Evolutionary conservation across 2,797 vertebrate genomes (phyloP), one percentile per base, ranked within the genome.

Genomic region (Gymnoscopelus braueri): DNA sequence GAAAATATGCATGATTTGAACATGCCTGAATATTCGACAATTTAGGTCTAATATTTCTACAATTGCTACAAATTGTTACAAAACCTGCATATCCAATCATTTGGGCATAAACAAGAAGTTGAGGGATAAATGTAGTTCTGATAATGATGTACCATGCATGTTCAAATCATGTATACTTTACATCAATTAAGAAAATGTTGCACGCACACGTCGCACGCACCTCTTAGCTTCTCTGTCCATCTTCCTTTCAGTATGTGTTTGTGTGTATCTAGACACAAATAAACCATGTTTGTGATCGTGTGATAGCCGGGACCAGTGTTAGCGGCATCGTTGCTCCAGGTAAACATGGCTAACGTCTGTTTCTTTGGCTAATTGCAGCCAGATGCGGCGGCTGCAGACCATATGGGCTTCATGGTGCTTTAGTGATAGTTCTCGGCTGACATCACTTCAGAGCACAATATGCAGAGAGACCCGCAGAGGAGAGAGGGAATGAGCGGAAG

Each of bases 391-490:
- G 71, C 87, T 90, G 87, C 72, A 53, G 72, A 87, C 83, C 92
- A 93, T 89, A 93, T 92, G 92, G 82, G 81, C 74, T 9, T 2
- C 6, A 81, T 12, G 63, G 84, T 75, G 88, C 80, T 79, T 9
- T 88, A 85, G 83, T 87, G 91, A 92, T 89, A 90, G 84, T 86
- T 91, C 80, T 88, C 90, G 88, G 88, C 90, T 93, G 92, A 92
- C 90, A 91, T 93, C 92, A 92, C 82, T 65, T 83, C 74, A 71
- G 80, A 85, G 82, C 80, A 71, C 74, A 60, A 23, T 8, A 10
- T 74, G 73, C 74, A 83, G 71, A 81, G 68, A 81, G 79, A 79
- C 78, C 67, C 78, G 71, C 62, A 54, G 67, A 66, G 69, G 64
- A 78, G 79, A 75, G 63, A 50, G 51, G 14, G 52, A 59, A 23